These are phyloP conservation scores for Pituophis catenifer DNA, from an alignment of 2,113 vertebrate genomes.

Conservation along the genomic window DNA sequence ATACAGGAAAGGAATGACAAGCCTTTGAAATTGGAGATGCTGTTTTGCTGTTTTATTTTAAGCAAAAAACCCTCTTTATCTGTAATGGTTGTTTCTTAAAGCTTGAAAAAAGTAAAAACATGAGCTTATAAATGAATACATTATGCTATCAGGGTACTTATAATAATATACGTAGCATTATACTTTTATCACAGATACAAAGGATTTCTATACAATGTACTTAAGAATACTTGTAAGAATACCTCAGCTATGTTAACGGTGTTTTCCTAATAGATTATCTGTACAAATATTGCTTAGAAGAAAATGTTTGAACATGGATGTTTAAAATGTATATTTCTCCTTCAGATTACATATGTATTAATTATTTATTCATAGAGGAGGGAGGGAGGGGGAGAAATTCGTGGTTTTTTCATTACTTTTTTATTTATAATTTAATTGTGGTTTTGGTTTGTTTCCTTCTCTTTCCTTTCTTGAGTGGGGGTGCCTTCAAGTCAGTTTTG, in stretches of 20 bases:
- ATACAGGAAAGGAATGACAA: constrained; percentile 40
- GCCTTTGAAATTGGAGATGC: constrained; percentile 21
- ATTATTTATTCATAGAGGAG: not conserved
- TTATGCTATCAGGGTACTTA: constrained; percentile 19
- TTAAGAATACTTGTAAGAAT: not conserved
- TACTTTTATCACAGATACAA: not conserved
- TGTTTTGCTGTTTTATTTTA: not conserved
- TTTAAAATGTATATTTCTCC: not conserved
- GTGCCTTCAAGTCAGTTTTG: not conserved
- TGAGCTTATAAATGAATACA: not conserved
- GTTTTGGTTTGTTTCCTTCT: not conserved
- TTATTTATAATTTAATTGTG: not conserved
- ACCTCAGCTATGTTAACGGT: not conserved
- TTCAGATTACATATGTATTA: not conserved
- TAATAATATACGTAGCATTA: constrained; percentile 11
- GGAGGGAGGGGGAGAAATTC: not conserved
- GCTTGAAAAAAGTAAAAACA: constrained; percentile 12
- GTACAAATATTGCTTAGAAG: not conserved
- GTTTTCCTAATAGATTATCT: not conserved
- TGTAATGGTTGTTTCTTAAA: constrained; percentile 24
- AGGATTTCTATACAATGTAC: not conserved
- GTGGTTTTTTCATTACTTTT: not conserved
- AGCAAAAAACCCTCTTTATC: constrained; percentile 6
- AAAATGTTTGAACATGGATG: not conserved
- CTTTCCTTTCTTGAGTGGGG: no score